phyloP scores from a whole-genome alignment of 2,113 vertebrate genomes.

The Choloepus hoffmanni region DNA sequence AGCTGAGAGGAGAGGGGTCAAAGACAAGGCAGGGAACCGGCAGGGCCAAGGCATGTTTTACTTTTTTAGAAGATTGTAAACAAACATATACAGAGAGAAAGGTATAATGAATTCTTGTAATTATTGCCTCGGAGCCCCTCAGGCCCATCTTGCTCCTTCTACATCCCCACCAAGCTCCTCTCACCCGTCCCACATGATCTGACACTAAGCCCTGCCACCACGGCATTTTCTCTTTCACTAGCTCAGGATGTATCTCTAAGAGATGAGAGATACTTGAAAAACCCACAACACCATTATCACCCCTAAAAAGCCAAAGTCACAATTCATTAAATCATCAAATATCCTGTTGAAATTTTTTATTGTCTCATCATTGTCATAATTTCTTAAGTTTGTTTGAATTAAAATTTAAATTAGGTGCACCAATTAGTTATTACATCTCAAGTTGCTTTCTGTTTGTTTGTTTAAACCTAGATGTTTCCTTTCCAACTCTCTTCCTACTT shows the following conservation, averaged over 20 bases:
- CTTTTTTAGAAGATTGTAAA: background rate
- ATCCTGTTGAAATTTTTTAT: background rate
- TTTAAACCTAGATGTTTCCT: too few relatives aligned
- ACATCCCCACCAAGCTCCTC: too few relatives aligned
- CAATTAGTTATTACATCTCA: too few relatives aligned
- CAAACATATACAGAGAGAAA: background rate
- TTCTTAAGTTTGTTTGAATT: background rate
- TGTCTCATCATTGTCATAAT: background rate
- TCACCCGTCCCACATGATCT: background rate
- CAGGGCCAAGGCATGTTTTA: background rate
- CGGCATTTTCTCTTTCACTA: background rate
- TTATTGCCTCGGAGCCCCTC: accelerated
- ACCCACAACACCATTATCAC: background rate
- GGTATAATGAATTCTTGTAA: background rate
- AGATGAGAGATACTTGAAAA: background rate
- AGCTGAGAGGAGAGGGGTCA: background rate
- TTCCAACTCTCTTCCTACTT: background rate
- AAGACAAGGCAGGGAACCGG: accelerated
- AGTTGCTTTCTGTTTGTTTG: background rate
- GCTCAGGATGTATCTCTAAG: background rate
- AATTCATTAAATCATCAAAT: background rate
- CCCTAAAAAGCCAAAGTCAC: background rate
- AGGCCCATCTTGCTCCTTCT: too few relatives aligned
- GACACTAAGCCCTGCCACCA: background rate
- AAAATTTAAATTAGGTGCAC: background rate